Base-by-base conservation (phyloP, 2,113 vertebrate genomes). In the Protobothrops mucrosquamatus region DNA sequence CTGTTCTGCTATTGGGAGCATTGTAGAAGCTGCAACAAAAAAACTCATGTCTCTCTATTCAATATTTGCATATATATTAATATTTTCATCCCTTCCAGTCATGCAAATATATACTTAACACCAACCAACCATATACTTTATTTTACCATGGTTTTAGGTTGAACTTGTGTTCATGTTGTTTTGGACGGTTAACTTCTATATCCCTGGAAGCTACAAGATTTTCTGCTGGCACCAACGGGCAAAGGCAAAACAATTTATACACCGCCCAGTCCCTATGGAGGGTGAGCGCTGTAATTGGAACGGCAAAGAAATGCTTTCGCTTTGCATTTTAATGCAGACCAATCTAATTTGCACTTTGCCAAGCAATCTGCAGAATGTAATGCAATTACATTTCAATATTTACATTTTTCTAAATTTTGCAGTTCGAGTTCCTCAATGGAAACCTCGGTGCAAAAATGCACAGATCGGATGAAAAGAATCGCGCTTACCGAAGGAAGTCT, bases 51-150 rank as follows among this genome's bases (percentile, higher is more conserved):
- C 34, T 29, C 48, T 88, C 11, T 88, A 18, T 88, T 88, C 20
- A 18, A 51, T 74, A 92, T 92, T 92, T 92, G 91, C 91, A 92
- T 92, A 92, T 23, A 88, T 88, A 92, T 88, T 69, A 52, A 88
- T 74, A 74, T 88, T 92, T 92, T n/a, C 59, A 69, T 92, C 24
- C n/a, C 86, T 92, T 88, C 86, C 86, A 46, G 91, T 55, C 59
- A 55, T 92, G 86, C 29, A 88, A 92, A 92, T 88, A 51, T 88
- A 69, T 74, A 61, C 86, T 69, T 88, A 55, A 92, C 24, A 34
- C 86, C n/a, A 88, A 88, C 61, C 14, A 92, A 22, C 43, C 12
- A 52, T 64, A 64, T 92, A 2, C 57, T 64, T 54, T 10, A 64
- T 92, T 52, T 64, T 69, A 14, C 56, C 8, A 8, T 8, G 7